Evolutionary conservation across 2,113 vertebrate species (phyloP).

Genomic region (Neotragus pygmaeus): DNA sequence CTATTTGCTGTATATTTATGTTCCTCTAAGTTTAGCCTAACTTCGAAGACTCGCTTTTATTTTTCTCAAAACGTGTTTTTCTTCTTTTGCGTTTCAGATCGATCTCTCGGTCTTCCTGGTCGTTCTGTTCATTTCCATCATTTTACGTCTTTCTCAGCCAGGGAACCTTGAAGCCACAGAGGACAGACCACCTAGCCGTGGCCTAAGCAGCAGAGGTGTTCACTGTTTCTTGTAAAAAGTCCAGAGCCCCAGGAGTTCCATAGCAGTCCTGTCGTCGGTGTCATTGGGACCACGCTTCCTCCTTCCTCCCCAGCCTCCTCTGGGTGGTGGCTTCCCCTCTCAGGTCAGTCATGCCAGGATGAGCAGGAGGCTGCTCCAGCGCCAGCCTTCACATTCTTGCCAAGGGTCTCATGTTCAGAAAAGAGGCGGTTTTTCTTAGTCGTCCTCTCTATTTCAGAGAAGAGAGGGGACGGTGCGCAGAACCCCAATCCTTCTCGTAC

Average conservation of each 20-base stretch:
- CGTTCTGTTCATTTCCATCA: background rate
- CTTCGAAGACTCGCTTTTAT: background rate
- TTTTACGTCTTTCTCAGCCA: background rate
- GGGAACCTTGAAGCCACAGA: background rate
- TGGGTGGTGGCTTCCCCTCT: background rate
- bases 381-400: background rate
- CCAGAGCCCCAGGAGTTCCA: background rate
- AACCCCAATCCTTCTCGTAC: background rate
- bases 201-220: background rate
- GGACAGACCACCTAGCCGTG: background rate
- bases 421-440: background rate
- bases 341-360: background rate
- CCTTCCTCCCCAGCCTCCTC: background rate
- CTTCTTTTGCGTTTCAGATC: background rate
- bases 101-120: background rate
- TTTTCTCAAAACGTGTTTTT: background rate
- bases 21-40: background rate
- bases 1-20: background rate
- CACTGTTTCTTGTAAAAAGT: background rate
- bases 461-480: background rate
- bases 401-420: background rate
- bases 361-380: background rate
- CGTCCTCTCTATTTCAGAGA: background rate
- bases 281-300: background rate
- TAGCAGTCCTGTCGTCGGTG: background rate